phyloP scores from a whole-genome alignment of 92 coral and sea anemone species.

The Paragorgia papillata region DNA sequence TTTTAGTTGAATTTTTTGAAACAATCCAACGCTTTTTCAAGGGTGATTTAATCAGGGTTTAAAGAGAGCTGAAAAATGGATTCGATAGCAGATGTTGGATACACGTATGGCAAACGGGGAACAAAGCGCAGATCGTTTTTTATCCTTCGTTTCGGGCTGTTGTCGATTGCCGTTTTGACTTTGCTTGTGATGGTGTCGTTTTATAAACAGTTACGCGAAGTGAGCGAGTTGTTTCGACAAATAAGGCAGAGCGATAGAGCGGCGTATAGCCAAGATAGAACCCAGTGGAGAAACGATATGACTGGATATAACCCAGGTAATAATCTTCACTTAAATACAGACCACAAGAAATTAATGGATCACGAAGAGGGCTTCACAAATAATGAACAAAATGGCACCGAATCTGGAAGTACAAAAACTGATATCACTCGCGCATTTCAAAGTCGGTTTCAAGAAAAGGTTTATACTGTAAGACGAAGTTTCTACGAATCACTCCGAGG shows the following conservation, averaged over 20 bases:
- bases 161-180: neutral
- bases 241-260: neutral
- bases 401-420: neutral
- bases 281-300: neutral
- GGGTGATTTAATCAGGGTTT: too few relatives aligned
- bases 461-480: constrained; percentile 14
- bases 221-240: neutral
- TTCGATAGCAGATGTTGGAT: neutral
- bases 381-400: neutral
- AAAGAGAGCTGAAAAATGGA: too few relatives aligned
- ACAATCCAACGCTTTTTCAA: too few relatives aligned
- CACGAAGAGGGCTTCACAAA: neutral
- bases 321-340: neutral
- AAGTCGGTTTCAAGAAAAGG: constrained; percentile 35
- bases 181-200: neutral
- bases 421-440: neutral
- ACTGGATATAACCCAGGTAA: neutral
- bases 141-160: neutral
- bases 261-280: neutral
- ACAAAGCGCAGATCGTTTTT: neutral
- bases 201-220: neutral
- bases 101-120: neutral
- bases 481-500: constrained; percentile 19
- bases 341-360: neutral
- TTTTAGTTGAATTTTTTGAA: too few relatives aligned